phyloP scores from a whole-genome alignment of 1,140 invertebrate genomes.

The Liolophura sinensis region DNA sequence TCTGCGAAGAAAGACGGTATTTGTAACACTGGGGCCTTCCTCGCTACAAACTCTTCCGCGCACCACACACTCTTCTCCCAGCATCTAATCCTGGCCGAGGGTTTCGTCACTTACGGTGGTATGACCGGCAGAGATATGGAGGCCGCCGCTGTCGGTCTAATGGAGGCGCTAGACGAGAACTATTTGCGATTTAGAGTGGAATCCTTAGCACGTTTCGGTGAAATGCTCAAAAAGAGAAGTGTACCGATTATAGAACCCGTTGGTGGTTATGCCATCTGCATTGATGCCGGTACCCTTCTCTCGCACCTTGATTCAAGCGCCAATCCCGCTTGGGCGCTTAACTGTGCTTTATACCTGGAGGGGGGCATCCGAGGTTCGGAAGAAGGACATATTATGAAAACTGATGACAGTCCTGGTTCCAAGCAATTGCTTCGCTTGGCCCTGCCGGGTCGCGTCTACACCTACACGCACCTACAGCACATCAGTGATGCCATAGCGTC shows the following conservation, averaged over 20 bases:
- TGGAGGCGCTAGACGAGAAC: slow-evolving; percentile 15
- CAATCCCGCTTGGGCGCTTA: too few relatives aligned
- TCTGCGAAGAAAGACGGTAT: slow-evolving; percentile 22
- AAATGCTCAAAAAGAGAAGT: neutral
- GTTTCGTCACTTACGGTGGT: slow-evolving; percentile 19
- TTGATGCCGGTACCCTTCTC: slow-evolving; percentile 1
- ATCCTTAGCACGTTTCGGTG: slow-evolving; percentile 7
- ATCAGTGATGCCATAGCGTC: too few relatives aligned
- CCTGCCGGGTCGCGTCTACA: too few relatives aligned
- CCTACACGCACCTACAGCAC: too few relatives aligned
- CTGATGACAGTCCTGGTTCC: too few relatives aligned
- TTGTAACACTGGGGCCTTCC: slow-evolving; percentile 13
- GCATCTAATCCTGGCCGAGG: slow-evolving; percentile 8
- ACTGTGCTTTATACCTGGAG: too few relatives aligned
- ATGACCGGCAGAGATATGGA: slow-evolving; percentile 18
- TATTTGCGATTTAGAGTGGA: slow-evolving; percentile 15
- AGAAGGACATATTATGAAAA: too few relatives aligned
- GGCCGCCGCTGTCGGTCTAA: slow-evolving; percentile 11
- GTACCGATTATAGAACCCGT: slow-evolving; percentile 3
- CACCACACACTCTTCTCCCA: neutral
- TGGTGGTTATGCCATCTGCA: slow-evolving; percentile 3
- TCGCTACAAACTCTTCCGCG: slow-evolving; percentile 3
- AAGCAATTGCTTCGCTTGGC: too few relatives aligned
- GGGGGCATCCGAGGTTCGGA: too few relatives aligned
- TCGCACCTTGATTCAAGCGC: neutral